Conservation (phyloP, 2,113 vertebrate genomes). For the Aramus guarauna region DNA sequence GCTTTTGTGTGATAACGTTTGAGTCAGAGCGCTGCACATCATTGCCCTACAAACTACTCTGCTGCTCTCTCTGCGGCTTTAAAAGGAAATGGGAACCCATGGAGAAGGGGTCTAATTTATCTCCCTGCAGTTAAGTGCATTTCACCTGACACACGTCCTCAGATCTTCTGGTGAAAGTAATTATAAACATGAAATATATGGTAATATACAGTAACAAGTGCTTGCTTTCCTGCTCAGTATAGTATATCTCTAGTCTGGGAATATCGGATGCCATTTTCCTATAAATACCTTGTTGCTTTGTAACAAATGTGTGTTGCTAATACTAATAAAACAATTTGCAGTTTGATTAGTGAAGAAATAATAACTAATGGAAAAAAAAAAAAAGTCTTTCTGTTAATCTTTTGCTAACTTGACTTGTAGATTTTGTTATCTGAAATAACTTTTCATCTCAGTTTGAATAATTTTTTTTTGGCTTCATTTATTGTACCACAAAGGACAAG, state of each 20-base stretch:
- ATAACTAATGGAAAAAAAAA: not conserved
- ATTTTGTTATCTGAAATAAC: not conserved
- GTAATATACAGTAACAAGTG: not conserved
- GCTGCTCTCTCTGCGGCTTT: not conserved
- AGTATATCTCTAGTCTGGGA: not conserved
- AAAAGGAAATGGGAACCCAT: not conserved
- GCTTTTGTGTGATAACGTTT: not conserved
- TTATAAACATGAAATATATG: not conserved
- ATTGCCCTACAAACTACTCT: not conserved
- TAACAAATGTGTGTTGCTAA: not conserved
- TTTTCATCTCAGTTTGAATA: not conserved
- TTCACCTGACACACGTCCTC: not conserved
- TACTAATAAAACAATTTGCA: not conserved
- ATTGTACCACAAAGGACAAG: not conserved
- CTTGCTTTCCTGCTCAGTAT: not conserved
- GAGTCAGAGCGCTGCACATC: not conserved
- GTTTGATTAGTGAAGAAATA: not conserved
- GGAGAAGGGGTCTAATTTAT: not conserved
- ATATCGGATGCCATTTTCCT: not conserved
- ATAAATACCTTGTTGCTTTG: not conserved
- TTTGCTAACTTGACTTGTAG: not conserved
- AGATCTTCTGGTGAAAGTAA: not conserved
- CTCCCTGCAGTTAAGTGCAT: not conserved
- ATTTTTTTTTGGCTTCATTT: not conserved
- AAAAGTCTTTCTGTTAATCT: not conserved